A percentile compares a stretch with the other conserved stretches of the same genome.
These are phyloP conservation scores for Mustela lutreola DNA, from an alignment of 2,113 vertebrate genomes.

Conservation along the genomic window DNA sequence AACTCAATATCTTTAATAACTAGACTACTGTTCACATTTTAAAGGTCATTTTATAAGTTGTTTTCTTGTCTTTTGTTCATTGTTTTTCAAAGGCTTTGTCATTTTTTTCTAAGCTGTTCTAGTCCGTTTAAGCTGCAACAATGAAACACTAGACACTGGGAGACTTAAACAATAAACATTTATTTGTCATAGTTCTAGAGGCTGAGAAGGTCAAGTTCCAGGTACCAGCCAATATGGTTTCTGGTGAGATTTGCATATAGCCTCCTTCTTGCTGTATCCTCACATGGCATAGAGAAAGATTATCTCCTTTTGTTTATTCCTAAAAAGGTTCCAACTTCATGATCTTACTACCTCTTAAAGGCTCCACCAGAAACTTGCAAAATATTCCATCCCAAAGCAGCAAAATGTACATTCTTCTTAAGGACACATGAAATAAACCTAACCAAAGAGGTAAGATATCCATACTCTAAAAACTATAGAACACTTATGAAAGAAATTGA, in stretches of 20 bases:
- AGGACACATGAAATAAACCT: background rate
- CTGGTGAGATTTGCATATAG: background rate
- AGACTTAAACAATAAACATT: background rate
- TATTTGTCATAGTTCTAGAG: background rate
- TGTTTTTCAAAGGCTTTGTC: background rate
- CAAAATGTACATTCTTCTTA: background rate
- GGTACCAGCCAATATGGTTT: background rate
- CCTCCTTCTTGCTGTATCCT: background rate
- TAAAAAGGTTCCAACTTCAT: background rate
- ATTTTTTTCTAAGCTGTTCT: background rate
- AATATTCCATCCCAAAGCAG: background rate
- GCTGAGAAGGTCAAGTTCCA: background rate
- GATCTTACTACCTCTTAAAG: background rate
- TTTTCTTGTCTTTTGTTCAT: background rate
- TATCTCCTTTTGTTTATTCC: background rate
- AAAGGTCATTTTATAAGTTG: background rate
- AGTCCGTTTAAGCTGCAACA: background rate
- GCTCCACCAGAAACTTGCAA: background rate
- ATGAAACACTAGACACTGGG: background rate
- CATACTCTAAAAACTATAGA: no score
- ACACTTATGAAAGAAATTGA: no score
- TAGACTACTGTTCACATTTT: background rate
- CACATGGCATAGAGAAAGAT: background rate
- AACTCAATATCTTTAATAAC: background rate
- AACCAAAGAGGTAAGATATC: no score